A percentile compares a stretch with the other conserved stretches of the same genome.
Evolutionary conservation across 2,888 invertebrate genomes (phyloP).

Genomic region (Plemyria rubiginata): DNA sequence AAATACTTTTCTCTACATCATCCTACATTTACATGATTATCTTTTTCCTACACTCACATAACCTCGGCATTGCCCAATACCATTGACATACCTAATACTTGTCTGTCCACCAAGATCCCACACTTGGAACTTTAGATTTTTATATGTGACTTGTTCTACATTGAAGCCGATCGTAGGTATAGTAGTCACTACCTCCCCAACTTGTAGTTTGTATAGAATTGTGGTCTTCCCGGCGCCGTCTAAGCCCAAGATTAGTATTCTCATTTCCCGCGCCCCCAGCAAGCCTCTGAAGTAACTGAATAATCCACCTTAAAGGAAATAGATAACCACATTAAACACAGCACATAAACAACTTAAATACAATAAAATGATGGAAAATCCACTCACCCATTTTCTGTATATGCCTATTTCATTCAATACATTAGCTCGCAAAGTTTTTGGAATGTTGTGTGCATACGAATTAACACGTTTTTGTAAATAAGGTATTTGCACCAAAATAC

Average conservation of each 20-base stretch:
- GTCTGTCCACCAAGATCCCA: conserved; percentile 99
- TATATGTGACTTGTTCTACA: conserved; percentile 99
- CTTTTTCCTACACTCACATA: conserved; percentile 18
- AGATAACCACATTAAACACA: conserved; percentile 31
- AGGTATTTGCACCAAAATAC: conserved; percentile 47
- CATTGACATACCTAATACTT: conserved; percentile 92
- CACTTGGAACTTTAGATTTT: conserved; percentile 99
- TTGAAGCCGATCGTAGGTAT: conserved; percentile 99
- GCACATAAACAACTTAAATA: conserved; percentile 38
- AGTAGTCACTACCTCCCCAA: conserved; percentile 99
- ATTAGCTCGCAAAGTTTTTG: conserved; percentile 66
- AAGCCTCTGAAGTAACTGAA: conserved; percentile 98
- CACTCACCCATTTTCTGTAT: conserved; percentile 78
- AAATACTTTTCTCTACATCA: too few species aligned
- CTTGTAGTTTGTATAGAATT: conserved; percentile 98
- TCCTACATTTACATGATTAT: too few species aligned
- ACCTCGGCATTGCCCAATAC: conserved; percentile 36
- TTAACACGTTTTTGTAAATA: conserved; percentile 41
- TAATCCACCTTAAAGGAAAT: conserved; percentile 91
- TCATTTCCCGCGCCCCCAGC: conserved; percentile 98
- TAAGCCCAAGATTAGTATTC: conserved; percentile 98
- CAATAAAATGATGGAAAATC: conserved; percentile 48
- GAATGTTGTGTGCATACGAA: conserved; percentile 59
- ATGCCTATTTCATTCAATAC: conserved; percentile 67
- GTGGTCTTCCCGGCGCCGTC: conserved; percentile 99